Percentiles rank a stretch among this genome's conserved stretches.
Evolutionary conservation across 2,888 invertebrate genomes (phyloP).

Genomic region (Hyposoter didymator): DNA sequence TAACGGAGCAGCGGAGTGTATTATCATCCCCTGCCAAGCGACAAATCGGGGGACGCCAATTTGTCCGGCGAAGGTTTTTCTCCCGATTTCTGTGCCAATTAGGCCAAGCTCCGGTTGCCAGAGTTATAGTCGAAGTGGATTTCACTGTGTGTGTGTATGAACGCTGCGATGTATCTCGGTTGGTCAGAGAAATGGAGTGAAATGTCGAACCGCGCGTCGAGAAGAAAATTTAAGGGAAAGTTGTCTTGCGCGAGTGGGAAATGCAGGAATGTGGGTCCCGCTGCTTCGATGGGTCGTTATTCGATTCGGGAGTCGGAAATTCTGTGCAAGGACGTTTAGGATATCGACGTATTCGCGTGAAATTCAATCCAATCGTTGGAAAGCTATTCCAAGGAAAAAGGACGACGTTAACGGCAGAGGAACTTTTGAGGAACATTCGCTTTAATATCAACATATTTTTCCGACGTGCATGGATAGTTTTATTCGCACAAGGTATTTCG

Average conservation of each 20-base stretch:
- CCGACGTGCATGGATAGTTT: background rate
- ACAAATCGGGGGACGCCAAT: constrained; percentile 68
- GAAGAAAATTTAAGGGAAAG: constrained; percentile 11
- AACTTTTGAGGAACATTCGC: background rate
- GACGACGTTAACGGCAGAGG: no score
- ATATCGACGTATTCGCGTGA: background rate
- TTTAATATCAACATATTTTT: background rate
- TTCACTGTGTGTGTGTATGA: no score
- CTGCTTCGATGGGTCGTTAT: constrained; percentile 1
- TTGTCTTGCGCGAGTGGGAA: background rate
- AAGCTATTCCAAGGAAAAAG: background rate
- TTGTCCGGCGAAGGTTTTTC: constrained; percentile 68
- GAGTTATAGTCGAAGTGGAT: constrained; percentile 15
- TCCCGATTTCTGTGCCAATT: constrained; percentile 74
- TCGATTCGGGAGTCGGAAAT: background rate
- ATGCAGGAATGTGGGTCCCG: constrained; percentile 36
- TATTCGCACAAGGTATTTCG: background rate
- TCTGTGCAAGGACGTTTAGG: background rate
- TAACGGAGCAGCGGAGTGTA: constrained; percentile 55
- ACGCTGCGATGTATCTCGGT: background rate
- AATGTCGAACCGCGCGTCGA: constrained; percentile 8
- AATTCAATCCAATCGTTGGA: constrained; percentile 1
- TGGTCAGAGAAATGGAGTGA: constrained; percentile 22
- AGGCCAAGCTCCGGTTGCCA: constrained; percentile 74
- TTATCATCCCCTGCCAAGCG: constrained; percentile 67